Evolutionary conservation across 1,140 invertebrate species (phyloP), one percentile per base, ranked within the genome.

Genomic region (Diprion similis): DNA sequence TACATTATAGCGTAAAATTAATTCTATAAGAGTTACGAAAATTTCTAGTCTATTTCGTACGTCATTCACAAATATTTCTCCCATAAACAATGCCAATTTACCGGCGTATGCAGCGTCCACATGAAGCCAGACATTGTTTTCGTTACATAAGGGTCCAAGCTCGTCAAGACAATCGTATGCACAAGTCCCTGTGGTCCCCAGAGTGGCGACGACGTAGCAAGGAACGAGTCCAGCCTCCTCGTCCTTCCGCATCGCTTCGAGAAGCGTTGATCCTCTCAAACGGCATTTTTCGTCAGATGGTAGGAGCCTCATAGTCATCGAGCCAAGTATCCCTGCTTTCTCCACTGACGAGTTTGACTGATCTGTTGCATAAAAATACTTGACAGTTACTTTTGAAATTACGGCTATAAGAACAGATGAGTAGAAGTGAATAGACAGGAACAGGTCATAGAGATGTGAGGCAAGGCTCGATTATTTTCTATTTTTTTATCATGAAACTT

Each of bases 341-440:
- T 97, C 95, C 4, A 97, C 94, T 1, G 94, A 96, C 24, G 94
- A 96, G 83, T 98, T 97, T 37, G 95, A 93, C 89, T 97, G 94
- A 83, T 93, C 91, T 11, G 51, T 59, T 3, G 51, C 0, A 8
- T 59, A 17, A 9, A 59, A 17, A 59, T 59, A 0, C 51, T 37
- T 37, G 2, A 37, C 24, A 37, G 2, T 37, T 6, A 37, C 24
- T 37, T 37, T 37, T 6, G 6, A 37, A 37, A 37, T 37, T 37
- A 37, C 24, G 24, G 24, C 24, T 37, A 37, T 37, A 37, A 3
- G 24, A 1, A 37, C 24, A 37, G 24, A 6, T 37, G 24, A 3
- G 24, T 0, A 6, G 2, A 37, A 37, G 24, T 37, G 24, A 37
- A 6, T 37, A 37, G 24, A 1, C 24, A 37, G 24, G 24, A 37